Evolutionary conservation across 2,888 invertebrate species (phyloP), one percentile per base, ranked within the genome.

Genomic region (Xestia xanthographa): DNA sequence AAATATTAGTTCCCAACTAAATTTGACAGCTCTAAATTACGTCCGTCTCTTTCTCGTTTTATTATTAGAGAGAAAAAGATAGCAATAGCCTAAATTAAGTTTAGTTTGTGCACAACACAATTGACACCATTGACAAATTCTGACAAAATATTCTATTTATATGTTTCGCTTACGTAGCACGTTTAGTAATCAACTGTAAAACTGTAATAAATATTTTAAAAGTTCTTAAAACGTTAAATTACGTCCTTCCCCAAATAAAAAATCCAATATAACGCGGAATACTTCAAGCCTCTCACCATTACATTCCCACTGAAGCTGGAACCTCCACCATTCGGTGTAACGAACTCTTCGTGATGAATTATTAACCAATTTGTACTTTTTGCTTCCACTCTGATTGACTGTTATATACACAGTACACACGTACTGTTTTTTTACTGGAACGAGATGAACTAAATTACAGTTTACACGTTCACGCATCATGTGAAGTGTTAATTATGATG

Each of bases 361-460:
- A 87, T 86, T 87, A 78, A 87, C 74, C 79, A 86, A 87, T 86
- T 80, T 86, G 77, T 77, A 73, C 72, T 87, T 87, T 87, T 87
- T 87, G 88, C 77, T 63, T 66, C 74, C 66, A 68, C 75, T 86
- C 75, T 86, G 86, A 82, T 79, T 81, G 84, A 84, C 75, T 87
- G 77, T 77, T 86, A 66, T 80, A 56, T 72, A 83, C 79, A 79
- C 73, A 80, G 66, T 48, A 65, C 82, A 63, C 53, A 75, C 79
- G 53, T 73, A 65, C 14, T 43, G 26, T 62, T 84, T 86, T 86
- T 85, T 84, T 82, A 75, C 69, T 83, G 63, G 69, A 65, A 58
- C 58, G 63, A 84, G 84, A 87, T 82, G 77, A 79, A 86, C 82
- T 86, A 77, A 86, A 87, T 84, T 86, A 84, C 78, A 86, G 86